Conservation (phyloP, 2,888 invertebrate species). For the Cosmorhoe ocellata region DNA sequence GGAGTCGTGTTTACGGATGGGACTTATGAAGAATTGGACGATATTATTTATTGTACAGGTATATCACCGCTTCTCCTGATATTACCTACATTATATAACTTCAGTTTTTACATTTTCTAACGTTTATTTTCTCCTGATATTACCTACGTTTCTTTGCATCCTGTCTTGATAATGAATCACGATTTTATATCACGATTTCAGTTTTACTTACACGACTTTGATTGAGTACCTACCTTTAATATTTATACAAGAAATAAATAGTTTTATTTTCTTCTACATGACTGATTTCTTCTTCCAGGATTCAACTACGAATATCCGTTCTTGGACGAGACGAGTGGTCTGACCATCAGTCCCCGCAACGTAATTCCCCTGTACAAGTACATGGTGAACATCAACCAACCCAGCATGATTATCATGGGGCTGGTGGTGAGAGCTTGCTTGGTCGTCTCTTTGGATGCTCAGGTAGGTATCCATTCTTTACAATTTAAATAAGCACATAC, state of each 20-base stretch:
- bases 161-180: no score
- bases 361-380: conserved; percentile 89
- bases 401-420: conserved; percentile 89
- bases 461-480: conserved; percentile 57
- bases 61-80: no score
- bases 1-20: conserved; percentile 84
- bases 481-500: background rate
- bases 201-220: no score
- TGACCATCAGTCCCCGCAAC: conserved; percentile 80
- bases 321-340: conserved; percentile 83
- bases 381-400: conserved; percentile 87
- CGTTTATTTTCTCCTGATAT: no score
- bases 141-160: no score
- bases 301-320: conserved; percentile 89
- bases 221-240: no score
- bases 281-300: no score
- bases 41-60: conserved; percentile 89
- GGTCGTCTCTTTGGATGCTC: conserved; percentile 66
- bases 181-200: no score
- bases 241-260: no score
- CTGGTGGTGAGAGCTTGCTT: conserved; percentile 86
- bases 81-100: no score
- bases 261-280: no score
- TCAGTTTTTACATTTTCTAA: no score
- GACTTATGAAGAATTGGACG: conserved; percentile 82